Conservation (phyloP, 2,888 invertebrate genomes). For the Agrotis segetum region DNA sequence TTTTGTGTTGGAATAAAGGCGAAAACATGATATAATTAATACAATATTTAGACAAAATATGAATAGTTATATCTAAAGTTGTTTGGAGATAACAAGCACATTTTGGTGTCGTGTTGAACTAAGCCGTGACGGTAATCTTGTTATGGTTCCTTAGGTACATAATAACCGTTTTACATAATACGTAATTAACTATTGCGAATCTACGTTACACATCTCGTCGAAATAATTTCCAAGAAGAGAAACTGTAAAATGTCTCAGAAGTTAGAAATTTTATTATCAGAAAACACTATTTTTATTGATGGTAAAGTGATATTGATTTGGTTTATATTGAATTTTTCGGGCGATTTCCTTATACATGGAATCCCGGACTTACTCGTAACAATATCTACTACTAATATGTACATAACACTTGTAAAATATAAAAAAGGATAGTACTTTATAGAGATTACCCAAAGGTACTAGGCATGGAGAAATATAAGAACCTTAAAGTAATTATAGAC, state of each 20-base stretch:
- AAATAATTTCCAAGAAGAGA: conserved; percentile 31
- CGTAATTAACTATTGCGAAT: conserved; percentile 11
- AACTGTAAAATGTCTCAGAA: conserved; percentile 22
- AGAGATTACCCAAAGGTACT: conserved; percentile 65
- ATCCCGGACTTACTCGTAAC: conserved; percentile 72
- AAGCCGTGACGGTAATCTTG: conserved; percentile 21
- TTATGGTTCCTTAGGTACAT: conserved; percentile 5
- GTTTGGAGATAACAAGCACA: conserved; percentile 15
- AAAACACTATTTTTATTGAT: conserved; percentile 44
- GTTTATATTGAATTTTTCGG: conserved; percentile 59
- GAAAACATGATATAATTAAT: conserved; percentile 33
- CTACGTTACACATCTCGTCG: conserved; percentile 23
- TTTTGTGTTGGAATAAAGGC: conserved; percentile 27
- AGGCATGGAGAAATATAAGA: conserved; percentile 63
- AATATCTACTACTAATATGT: conserved; percentile 86
- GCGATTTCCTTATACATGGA: conserved; percentile 51
- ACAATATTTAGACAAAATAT: conserved; percentile 48
- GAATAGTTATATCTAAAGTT: conserved; percentile 33
- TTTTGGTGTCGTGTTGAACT: conserved; percentile 27
- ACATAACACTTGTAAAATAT: conserved; percentile 79
- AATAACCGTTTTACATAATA: conserved; percentile 9
- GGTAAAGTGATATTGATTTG: conserved; percentile 67
- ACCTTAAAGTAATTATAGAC: conserved; percentile 68
- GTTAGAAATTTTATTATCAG: conserved; percentile 25
- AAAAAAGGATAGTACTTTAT: conserved; percentile 63